These are phyloP conservation scores for Tokudaia muenninki DNA, from an alignment of 2,797 vertebrate species.

Conservation along the genomic window DNA sequence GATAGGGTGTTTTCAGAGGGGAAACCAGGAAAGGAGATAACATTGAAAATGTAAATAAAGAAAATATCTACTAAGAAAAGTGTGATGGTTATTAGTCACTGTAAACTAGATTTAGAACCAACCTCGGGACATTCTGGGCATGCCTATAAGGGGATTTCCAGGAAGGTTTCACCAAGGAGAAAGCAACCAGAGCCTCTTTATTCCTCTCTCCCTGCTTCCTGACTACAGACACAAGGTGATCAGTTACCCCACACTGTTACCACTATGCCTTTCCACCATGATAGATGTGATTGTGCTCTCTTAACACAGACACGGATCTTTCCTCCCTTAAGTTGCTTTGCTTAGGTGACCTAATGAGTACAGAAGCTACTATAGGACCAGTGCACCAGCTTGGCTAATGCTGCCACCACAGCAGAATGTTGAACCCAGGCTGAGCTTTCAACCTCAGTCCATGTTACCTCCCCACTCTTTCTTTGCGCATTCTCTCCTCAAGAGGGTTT, in stretches of 20 bases:
- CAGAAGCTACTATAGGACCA: not conserved
- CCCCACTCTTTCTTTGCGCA: not conserved
- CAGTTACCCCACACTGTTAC: not conserved
- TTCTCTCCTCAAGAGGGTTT: constrained; percentile 28
- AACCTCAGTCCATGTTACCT: not conserved
- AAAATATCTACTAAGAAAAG: not conserved
- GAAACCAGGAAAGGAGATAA: no score
- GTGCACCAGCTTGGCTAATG: not conserved
- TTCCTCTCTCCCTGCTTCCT: not conserved
- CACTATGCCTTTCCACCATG: not conserved
- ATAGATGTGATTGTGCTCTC: not conserved
- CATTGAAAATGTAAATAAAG: no score
- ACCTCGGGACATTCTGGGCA: not conserved
- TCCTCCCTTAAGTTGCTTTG: not conserved
- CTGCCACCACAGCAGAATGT: not conserved
- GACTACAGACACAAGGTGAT: not conserved
- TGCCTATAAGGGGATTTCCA: not conserved
- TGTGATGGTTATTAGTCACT: not conserved
- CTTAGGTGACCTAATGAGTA: not conserved
- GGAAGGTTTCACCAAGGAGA: not conserved
- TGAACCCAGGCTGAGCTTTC: not conserved
- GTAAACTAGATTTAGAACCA: not conserved
- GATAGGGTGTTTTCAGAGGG: no score
- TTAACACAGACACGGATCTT: not conserved
- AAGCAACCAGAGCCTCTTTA: not conserved